These are phyloP conservation scores for Sarotherodon lohbergeri DNA, from an alignment of 2,113 vertebrate species.

Conservation along the genomic window DNA sequence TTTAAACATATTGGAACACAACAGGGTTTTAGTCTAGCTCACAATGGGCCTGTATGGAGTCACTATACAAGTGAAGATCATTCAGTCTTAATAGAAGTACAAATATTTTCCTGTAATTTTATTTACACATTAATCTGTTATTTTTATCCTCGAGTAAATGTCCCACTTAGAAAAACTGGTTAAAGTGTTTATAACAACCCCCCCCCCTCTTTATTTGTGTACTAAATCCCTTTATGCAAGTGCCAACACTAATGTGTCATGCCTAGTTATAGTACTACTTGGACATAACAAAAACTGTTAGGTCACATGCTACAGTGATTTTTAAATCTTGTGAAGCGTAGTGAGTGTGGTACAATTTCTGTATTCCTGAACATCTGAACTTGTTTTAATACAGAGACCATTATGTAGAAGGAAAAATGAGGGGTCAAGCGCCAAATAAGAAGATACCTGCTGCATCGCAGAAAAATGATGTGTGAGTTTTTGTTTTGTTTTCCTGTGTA, in stretches of 20 bases:
- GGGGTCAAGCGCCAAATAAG: constrained; percentile 97
- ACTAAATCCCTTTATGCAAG: not conserved
- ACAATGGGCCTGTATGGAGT: not conserved
- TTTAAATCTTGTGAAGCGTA: not conserved
- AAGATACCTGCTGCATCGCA: constrained; percentile 93
- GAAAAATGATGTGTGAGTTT: constrained; percentile 95
- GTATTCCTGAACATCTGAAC: not conserved
- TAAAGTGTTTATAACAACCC: no score
- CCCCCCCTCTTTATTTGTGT: not conserved
- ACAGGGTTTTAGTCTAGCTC: not conserved
- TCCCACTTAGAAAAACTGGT: not conserved
- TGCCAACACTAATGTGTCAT: not conserved
- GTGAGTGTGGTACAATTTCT: not conserved
- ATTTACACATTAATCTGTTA: not conserved
- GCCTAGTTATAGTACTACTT: not conserved
- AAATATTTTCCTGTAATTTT: not conserved
- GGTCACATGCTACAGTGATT: not conserved
- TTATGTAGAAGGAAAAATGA: constrained; percentile 99
- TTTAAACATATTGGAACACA: not conserved
- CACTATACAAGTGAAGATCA: not conserved
- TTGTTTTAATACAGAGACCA: constrained; percentile 82
- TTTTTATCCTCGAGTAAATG: not conserved
- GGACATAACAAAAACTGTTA: not conserved
- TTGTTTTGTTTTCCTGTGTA: not conserved
- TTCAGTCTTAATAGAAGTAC: not conserved